Evolutionary conservation across 2,113 vertebrate species (phyloP), one percentile per base, ranked within the genome.

Genomic region (Mobula birostris): DNA sequence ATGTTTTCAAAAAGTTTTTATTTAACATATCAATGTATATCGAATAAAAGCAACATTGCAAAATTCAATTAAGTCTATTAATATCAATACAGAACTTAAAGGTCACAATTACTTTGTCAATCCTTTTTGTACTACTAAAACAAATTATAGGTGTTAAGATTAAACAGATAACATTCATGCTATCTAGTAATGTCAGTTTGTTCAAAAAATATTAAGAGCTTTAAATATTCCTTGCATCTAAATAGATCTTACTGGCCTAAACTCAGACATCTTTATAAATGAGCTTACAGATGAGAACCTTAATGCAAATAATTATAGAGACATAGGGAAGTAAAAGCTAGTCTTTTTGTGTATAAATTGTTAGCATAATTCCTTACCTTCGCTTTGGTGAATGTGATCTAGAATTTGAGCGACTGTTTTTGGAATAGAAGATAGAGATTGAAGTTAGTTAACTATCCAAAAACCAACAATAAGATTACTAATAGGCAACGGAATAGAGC

Each of bases 371-470:
- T 92, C 68, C 97, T 7, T 97, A 98, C 97, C 97, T 98, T 98
- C 97, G 97, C 96, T 98, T 98, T 96, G 97, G 96, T 97, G 98
- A 97, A 82, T 97, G 96, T 63, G 97, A 97, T 95, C 96, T 97
- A 95, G 97, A 97, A 96, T 98, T 98, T 80, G 97, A 98, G 76
- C 96, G 95, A 94, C 95, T 95, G 77, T 58, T 17, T 93, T 72
- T n/a, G 40, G 58, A 68, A 94, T 82, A 56, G n/a, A 95, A 90
- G 21, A 56, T 61, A 87, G 14, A 63, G 68, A 17, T 70, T 15
- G 3, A 68, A n/a, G n/a, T 90, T 90, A 90, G 15, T 29, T 32
- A 61, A 66, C 5, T 1, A 90, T 90, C 56, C 61, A 32, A 68
- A 66, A n/a, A 17, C n/a, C 15, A 90, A 63, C 29, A 83, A 15